phyloP scores from a whole-genome alignment of 2,113 vertebrate species.

The Spilogale gracilis region DNA sequence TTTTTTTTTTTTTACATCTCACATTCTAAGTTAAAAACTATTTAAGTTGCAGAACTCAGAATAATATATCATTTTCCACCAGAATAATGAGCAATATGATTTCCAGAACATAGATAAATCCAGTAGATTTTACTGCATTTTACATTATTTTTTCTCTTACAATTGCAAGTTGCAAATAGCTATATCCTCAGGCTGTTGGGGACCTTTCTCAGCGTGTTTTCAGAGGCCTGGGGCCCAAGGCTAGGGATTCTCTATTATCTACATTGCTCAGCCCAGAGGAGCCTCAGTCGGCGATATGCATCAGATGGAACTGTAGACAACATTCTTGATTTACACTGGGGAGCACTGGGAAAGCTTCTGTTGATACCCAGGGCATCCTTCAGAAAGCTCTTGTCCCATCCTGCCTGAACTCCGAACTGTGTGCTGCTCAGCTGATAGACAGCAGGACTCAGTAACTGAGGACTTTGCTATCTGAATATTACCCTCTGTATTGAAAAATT shows the following conservation, averaged over 20 bases:
- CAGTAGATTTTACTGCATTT: neutral
- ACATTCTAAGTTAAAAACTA: neutral
- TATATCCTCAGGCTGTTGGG: neutral
- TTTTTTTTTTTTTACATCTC: neutral
- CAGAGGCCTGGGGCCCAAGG: accelerated
- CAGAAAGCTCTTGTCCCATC: neutral
- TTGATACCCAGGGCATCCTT: neutral
- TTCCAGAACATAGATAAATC: neutral
- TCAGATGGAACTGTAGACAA: neutral
- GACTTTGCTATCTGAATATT: neutral
- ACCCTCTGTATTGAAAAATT: neutral
- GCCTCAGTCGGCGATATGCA: neutral
- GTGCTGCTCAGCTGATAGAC: neutral
- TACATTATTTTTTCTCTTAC: neutral
- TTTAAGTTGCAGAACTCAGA: neutral
- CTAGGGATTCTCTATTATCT: neutral
- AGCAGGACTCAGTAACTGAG: neutral
- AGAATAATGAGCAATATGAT: neutral
- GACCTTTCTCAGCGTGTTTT: neutral
- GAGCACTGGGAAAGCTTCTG: neutral
- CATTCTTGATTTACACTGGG: neutral
- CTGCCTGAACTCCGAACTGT: neutral
- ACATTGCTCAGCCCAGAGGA: accelerated
- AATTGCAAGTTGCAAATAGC: neutral
- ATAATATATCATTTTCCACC: neutral